Evolutionary conservation across 2,888 invertebrate species (phyloP), one percentile per base, ranked within the genome.

Genomic region (Andrena trimmerana): DNA sequence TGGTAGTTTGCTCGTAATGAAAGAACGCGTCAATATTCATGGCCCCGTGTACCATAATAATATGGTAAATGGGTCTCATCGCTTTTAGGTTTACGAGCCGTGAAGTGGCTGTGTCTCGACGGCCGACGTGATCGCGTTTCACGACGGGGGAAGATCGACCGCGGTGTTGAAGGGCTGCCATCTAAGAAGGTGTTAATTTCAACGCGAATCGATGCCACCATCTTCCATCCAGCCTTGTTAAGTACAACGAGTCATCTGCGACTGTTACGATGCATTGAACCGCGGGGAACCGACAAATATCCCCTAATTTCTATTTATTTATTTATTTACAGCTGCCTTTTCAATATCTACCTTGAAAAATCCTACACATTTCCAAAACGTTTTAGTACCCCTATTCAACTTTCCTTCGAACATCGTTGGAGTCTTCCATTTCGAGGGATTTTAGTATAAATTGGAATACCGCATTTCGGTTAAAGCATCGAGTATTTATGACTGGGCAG

Each of bases 21-120:
- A 88, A 87, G 86, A 88, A 87, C 85, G 85, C 86, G 86, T 90
- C 91, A 88, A 91, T 93, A 91, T 93, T 91, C 90, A 89, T 85
- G 86, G 86, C 66, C 82, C 78, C 84, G 79, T 85, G 83, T 84
- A 67, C 81, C 73, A 81, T 89, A 90, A 91, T 91, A 88, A 91
- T 91, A 92, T 90, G 91, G 89, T 91, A 91, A 92, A 90, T 88
- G 89, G 86, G 69, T 86, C 89, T 87, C 89, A 79, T 91, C 87
- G 81, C 79, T 90, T 90, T 88, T 88, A 86, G 88, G 85, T 91
- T 92, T 92, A 92, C 89, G 88, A 91, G 88, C 84, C 85, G 89
- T 84, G 86, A 91, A 91, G 82, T 80, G 78, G 75, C 87, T 84
- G 78, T 83, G 84, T 80, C 84, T 83, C 77, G 73, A 67, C 83